phyloP scores from a whole-genome alignment of 2,888 invertebrate species.

The Athalia cordata region DNA sequence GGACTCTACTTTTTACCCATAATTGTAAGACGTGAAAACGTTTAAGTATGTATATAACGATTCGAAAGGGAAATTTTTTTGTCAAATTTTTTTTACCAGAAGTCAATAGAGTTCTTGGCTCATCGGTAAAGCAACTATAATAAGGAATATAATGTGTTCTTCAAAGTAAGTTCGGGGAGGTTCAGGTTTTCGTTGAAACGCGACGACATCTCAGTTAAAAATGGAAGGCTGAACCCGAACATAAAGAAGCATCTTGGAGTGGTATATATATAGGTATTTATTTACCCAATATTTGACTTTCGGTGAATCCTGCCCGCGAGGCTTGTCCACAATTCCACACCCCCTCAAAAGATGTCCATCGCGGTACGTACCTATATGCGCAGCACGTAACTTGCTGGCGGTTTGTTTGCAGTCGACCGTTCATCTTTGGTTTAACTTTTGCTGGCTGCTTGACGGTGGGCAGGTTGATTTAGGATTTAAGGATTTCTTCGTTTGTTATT shows the following conservation, averaged over 20 bases:
- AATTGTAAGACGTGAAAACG: too few species aligned
- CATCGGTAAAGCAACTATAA: too few species aligned
- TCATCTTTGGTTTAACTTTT: constrained; percentile 50
- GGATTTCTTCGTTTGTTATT: constrained; percentile 70
- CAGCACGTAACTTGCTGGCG: background rate
- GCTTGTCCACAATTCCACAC: constrained; percentile 1
- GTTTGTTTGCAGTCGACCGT: constrained; percentile 66
- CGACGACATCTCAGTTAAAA: constrained; percentile 34
- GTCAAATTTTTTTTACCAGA: too few species aligned
- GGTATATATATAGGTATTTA: constrained; percentile 58
- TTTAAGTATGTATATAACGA: too few species aligned
- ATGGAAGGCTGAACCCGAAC: constrained; percentile 21
- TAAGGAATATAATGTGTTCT: constrained; percentile 12
- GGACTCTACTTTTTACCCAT: too few species aligned
- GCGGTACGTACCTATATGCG: background rate
- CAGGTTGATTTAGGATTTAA: constrained; percentile 72
- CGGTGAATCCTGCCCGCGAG: constrained; percentile 58
- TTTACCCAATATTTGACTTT: constrained; percentile 70
- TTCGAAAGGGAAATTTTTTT: too few species aligned
- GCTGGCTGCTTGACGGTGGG: constrained; percentile 51
- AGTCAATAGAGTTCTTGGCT: constrained; percentile 11
- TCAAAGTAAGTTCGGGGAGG: constrained; percentile 15
- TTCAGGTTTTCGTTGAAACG: constrained; percentile 35
- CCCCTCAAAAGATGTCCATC: constrained; percentile 40
- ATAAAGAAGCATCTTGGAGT: constrained; percentile 27